Evolutionary conservation across 2,113 vertebrate species (phyloP).

Genomic region (Daubentonia madagascariensis): DNA sequence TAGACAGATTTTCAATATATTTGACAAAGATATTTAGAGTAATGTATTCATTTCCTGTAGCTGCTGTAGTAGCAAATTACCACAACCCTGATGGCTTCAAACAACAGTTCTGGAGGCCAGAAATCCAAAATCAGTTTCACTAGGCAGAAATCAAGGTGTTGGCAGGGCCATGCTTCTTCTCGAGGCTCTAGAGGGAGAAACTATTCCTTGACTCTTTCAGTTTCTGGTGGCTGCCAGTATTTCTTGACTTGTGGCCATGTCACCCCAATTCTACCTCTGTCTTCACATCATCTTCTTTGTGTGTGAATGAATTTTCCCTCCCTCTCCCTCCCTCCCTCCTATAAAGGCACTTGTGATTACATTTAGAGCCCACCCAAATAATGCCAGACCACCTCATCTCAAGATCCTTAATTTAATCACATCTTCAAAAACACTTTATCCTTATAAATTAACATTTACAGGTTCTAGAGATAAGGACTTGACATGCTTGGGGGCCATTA

Average conservation of each 20-base stretch:
- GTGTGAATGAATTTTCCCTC: neutral
- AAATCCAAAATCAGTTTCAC: neutral
- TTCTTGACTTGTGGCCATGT: neutral
- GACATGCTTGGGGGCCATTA: neutral
- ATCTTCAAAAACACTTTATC: neutral
- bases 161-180: neutral
- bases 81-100: neutral
- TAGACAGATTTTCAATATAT: constrained; percentile 24
- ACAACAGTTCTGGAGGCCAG: neutral
- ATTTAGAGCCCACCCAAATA: neutral
- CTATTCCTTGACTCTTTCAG: neutral
- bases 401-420: neutral
- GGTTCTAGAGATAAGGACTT: neutral
- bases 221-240: neutral
- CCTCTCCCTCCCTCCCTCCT: neutral
- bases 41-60: neutral
- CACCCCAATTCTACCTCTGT: neutral
- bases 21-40: constrained; percentile 10
- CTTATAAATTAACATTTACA: neutral
- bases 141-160: neutral
- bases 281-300: neutral
- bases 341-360: neutral
- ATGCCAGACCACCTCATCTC: neutral
- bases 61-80: constrained; percentile 23
- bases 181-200: neutral